Conservation (phyloP, 2,113 vertebrate species). For the Oxygymnocypris stewartii region DNA sequence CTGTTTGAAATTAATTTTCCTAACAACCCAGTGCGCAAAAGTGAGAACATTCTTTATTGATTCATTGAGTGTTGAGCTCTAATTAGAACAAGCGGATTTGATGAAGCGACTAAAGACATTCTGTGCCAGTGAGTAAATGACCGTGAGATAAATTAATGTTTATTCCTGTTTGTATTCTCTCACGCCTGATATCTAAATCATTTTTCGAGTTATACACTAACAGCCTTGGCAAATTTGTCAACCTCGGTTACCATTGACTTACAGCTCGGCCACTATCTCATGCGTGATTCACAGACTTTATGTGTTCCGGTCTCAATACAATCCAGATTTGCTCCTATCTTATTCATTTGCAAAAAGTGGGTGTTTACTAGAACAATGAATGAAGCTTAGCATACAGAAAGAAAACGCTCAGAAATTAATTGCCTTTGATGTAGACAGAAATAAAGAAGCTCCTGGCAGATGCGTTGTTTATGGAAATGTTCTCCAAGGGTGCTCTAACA, state of each 20-base stretch:
- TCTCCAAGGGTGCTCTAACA: constrained; percentile 18
- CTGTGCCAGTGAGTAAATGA: constrained; percentile 66
- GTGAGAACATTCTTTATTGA: constrained; percentile 60
- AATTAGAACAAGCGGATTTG: constrained; percentile 61
- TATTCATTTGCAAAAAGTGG: neutral
- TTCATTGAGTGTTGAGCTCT: constrained; percentile 64
- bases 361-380: constrained; percentile 28
- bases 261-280: constrained; percentile 64
- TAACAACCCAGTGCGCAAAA: constrained; percentile 31
- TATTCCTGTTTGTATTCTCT: constrained; percentile 62
- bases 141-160: constrained; percentile 62
- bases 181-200: constrained; percentile 69
- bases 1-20: constrained; percentile 34
- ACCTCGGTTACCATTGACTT: constrained; percentile 68
- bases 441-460: constrained; percentile 32
- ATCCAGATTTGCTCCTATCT: constrained; percentile 20
- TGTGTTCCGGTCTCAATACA: neutral
- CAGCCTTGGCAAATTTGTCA: constrained; percentile 73
- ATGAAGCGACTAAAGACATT: constrained; percentile 68
- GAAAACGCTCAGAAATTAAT: neutral
- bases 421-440: constrained; percentile 21
- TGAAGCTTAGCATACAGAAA: constrained; percentile 1
- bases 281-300: constrained; percentile 70
- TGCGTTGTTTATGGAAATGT: neutral
- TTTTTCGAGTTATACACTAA: constrained; percentile 69